Conservation (phyloP, 92 coral and sea anemone genomes). For the Porites rus region DNA sequence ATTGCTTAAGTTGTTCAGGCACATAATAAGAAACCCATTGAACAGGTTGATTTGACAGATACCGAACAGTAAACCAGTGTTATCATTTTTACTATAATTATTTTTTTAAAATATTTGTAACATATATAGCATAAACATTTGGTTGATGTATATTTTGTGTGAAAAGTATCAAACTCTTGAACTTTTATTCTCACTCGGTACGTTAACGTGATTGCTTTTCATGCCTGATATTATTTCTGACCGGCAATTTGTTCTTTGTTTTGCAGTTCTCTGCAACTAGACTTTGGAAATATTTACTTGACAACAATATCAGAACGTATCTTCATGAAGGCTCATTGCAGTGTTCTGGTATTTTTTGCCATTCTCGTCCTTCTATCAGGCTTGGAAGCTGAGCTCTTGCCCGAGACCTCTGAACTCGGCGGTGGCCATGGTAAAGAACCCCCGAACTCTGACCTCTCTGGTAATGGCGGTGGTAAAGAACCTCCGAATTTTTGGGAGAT, state of each 20-base stretch:
- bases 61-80: no score
- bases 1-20: no score
- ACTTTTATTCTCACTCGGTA: no score
- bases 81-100: no score
- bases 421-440: not conserved
- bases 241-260: not conserved
- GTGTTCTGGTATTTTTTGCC: not conserved
- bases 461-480: not conserved
- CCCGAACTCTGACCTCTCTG: not conserved
- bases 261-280: not conserved
- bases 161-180: no score
- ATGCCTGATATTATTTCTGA: not conserved
- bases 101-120: no score
- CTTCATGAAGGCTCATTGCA: not conserved
- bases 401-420: not conserved
- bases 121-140: no score
- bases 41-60: no score
- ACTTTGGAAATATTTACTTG: not conserved
- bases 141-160: no score
- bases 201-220: not conserved
- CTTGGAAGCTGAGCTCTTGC: constrained; percentile 12
- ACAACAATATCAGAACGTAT: not conserved
- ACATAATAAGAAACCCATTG: no score
- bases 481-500: not conserved
- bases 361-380: constrained; percentile 8